These are phyloP conservation scores for Villa cingulata DNA, from an alignment of 2,888 invertebrate genomes.

Conservation along the genomic window DNA sequence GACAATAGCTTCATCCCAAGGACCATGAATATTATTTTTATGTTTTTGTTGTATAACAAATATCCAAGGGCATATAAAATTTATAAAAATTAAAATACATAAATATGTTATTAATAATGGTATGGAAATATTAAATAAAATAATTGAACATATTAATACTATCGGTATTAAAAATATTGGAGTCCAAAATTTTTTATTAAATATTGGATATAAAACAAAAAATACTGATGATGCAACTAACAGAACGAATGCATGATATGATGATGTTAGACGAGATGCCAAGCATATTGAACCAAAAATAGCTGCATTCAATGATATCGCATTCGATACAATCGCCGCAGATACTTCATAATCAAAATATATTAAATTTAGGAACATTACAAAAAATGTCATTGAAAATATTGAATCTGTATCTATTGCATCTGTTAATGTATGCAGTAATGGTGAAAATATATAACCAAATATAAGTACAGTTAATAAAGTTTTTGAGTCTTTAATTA, in stretches of 20 bases:
- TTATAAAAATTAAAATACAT: slow-evolving; percentile 47
- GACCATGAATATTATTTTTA: slow-evolving; percentile 89
- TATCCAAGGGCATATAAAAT: slow-evolving; percentile 57
- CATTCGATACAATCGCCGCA: slow-evolving; percentile 78
- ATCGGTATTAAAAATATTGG: slow-evolving; percentile 42
- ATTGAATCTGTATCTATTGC: slow-evolving; percentile 97
- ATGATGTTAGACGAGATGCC: slow-evolving; percentile 75
- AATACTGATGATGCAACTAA: slow-evolving; percentile 77
- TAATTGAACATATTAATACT: slow-evolving; percentile 38
- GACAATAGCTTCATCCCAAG: slow-evolving; percentile 92
- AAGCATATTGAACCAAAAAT: slow-evolving; percentile 91
- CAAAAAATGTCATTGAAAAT: slow-evolving; percentile 78
- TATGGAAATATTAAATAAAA: slow-evolving; percentile 43
- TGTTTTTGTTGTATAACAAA: slow-evolving; percentile 64
- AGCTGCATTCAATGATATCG: slow-evolving; percentile 86
- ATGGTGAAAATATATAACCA: slow-evolving; percentile 80
- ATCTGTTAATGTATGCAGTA: slow-evolving; percentile 86
- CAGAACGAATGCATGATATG: slow-evolving; percentile 77
- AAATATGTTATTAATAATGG: slow-evolving; percentile 49
- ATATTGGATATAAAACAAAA: slow-evolving; percentile 78
- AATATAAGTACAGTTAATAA: slow-evolving; percentile 69
- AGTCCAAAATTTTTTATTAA: slow-evolving; percentile 50
- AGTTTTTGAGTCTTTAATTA: slow-evolving; percentile 57
- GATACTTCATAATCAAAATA: slow-evolving; percentile 83
- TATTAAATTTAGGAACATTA: slow-evolving; percentile 76